phyloP scores from a whole-genome alignment of 2,113 vertebrate genomes.

The Nesoenas mayeri region DNA sequence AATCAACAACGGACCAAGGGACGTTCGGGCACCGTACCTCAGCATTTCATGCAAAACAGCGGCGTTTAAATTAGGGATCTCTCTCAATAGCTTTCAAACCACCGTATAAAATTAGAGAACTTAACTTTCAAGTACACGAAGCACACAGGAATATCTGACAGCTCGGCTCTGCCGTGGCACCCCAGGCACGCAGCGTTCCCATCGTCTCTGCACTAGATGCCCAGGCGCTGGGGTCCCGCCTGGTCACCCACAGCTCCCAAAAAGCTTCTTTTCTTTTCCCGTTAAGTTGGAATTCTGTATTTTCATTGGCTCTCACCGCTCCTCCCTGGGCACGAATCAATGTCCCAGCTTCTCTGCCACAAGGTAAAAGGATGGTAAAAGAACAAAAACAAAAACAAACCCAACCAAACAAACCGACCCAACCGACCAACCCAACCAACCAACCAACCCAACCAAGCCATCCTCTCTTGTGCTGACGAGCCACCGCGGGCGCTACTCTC shows the following conservation, averaged over 20 bases:
- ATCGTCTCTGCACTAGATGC: neutral
- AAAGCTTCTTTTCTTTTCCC: neutral
- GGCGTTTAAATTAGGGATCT: neutral
- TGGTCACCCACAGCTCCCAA: neutral
- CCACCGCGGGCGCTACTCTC: neutral
- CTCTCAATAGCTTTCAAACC: neutral
- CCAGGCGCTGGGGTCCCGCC: neutral
- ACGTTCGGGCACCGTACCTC: neutral
- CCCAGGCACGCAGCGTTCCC: neutral
- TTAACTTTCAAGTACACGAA: neutral
- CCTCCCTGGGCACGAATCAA: neutral
- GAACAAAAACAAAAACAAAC: neutral
- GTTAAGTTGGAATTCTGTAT: neutral
- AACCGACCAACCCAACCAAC: too few species aligned
- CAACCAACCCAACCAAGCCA: neutral
- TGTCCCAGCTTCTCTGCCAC: neutral
- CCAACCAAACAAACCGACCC: too few species aligned
- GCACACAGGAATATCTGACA: neutral
- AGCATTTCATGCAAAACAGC: neutral
- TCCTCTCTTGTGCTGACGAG: neutral
- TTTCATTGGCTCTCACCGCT: neutral
- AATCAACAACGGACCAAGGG: constrained; percentile 5
- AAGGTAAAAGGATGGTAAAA: neutral
- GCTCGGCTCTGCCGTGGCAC: neutral
- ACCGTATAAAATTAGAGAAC: neutral